These are phyloP conservation scores for Coenobita brevimanus DNA, from an alignment of 1,140 invertebrate species.

Conservation along the genomic window DNA sequence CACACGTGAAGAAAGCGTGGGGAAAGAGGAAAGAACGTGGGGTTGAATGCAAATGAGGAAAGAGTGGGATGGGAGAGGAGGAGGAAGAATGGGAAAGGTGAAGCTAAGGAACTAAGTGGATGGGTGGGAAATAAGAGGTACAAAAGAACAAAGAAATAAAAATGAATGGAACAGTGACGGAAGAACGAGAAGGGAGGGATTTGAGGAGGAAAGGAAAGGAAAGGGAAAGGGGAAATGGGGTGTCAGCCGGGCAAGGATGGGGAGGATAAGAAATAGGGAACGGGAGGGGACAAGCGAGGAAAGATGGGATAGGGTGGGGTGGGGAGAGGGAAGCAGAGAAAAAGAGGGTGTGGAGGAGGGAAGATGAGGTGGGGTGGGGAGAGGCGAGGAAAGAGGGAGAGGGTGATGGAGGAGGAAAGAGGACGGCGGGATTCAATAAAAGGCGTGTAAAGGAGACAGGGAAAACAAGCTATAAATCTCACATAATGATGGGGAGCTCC, in stretches of 20 bases:
- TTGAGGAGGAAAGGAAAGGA: not conserved
- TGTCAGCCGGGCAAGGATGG: not conserved
- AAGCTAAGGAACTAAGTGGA: not conserved
- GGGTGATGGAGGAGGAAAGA: not conserved
- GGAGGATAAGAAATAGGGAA: not conserved
- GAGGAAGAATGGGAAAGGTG: not conserved
- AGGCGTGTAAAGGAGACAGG: slow-evolving; percentile 39
- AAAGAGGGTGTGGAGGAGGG: not conserved
- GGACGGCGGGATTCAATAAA: slow-evolving; percentile 23
- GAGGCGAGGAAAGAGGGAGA: not conserved
- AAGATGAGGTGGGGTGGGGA: not conserved
- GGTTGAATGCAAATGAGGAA: too few relatives aligned
- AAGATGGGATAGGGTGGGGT: not conserved
- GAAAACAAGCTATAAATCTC: slow-evolving; percentile 50
- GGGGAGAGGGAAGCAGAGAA: not conserved
- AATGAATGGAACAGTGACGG: too few relatives aligned
- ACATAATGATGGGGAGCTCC: slow-evolving; percentile 29
- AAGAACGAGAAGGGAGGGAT: not conserved
- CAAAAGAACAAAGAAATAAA: too few relatives aligned
- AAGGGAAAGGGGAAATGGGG: not conserved
- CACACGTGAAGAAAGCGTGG: too few relatives aligned
- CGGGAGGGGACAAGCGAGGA: not conserved
- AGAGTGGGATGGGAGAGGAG: too few relatives aligned
- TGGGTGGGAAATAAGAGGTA: not conserved
- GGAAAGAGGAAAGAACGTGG: too few relatives aligned